Evolutionary conservation across 2,113 vertebrate genomes (phyloP).

Genomic region (Laticauda laticaudata): DNA sequence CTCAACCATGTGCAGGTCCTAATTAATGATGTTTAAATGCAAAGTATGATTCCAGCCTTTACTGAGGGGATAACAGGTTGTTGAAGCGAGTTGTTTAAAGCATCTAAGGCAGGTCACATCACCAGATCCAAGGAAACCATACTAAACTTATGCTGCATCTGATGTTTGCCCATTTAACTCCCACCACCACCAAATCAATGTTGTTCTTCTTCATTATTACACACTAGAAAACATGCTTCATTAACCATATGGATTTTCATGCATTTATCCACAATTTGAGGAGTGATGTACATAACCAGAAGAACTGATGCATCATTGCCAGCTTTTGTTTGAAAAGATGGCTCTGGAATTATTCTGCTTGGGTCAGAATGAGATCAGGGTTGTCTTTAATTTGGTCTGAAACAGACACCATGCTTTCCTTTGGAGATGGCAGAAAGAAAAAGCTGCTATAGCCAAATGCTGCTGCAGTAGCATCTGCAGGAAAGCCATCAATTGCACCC

Average conservation of each 20-base stretch:
- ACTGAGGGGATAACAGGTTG: not conserved
- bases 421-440: not conserved
- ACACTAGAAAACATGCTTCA: not conserved
- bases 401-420: not conserved
- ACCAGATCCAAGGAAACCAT: not conserved
- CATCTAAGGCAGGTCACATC: not conserved
- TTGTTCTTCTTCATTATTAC: not conserved
- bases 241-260: constrained; percentile 10
- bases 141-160: not conserved
- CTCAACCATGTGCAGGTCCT: not conserved
- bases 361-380: not conserved
- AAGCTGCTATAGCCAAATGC: not conserved
- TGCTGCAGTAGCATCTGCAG: not conserved
- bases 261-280: not conserved
- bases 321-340: not conserved
- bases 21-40: constrained; percentile 2
- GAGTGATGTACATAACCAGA: not conserved
- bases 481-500: not conserved
- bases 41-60: not conserved
- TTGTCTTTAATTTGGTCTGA: not conserved
- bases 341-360: not conserved
- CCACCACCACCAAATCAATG: not conserved
- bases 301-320: not conserved
- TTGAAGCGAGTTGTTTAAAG: not conserved
- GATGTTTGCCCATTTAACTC: too few relatives aligned